Conservation (phyloP, 2,113 vertebrate genomes). For the Motacilla alba region DNA sequence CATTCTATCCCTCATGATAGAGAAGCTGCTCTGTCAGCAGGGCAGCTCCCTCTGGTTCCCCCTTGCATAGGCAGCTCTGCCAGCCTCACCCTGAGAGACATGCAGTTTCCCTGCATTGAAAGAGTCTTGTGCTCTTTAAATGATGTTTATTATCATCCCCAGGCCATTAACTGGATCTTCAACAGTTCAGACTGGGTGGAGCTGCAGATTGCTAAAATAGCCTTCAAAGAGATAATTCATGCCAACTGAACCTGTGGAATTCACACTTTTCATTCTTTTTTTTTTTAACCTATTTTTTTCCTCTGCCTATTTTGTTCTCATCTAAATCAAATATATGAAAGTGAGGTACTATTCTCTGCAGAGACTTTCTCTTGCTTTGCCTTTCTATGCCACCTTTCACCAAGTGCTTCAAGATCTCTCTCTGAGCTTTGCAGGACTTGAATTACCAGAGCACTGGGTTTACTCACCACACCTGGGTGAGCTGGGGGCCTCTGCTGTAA, state of each 20-base stretch:
- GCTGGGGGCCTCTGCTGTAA: background rate
- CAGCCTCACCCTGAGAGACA: background rate
- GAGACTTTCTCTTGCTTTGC: background rate
- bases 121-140: background rate
- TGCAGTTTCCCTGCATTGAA: background rate
- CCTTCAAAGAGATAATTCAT: background rate
- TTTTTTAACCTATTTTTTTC: background rate
- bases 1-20: background rate
- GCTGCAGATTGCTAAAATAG: background rate
- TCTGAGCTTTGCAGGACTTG: background rate
- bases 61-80: background rate
- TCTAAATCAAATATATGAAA: background rate
- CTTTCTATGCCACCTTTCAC: background rate
- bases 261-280: background rate
- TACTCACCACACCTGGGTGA: background rate
- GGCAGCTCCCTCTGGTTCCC: background rate
- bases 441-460: background rate
- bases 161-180: background rate
- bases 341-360: background rate
- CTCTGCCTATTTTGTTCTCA: background rate
- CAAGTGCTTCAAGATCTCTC: background rate
- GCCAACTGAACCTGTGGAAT: background rate
- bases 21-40: background rate
- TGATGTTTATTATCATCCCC: background rate
- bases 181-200: background rate